Percentiles rank a stretch among this genome's conserved stretches.
Conservation (phyloP, 2,797 vertebrate species). For the Syngnathus rostellatus region DNA sequence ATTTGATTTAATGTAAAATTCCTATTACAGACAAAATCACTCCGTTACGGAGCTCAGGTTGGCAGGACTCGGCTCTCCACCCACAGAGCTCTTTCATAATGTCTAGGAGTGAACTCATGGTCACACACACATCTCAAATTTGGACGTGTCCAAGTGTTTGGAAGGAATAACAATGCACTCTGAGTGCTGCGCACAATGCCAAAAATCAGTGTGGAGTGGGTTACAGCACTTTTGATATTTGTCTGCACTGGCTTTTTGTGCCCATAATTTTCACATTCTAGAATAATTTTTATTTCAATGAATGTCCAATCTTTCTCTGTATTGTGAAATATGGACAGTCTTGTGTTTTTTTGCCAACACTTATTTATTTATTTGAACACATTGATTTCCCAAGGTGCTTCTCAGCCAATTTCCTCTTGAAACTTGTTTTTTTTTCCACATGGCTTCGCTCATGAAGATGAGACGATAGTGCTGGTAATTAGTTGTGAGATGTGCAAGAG, state of each 20-base stretch:
- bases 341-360: no score
- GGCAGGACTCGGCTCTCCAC: slow-evolving; percentile 18
- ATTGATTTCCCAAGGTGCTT: slow-evolving; percentile 2
- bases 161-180: no score
- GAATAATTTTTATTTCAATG: no score
- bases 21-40: no score
- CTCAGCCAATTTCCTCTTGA: background rate
- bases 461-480: slow-evolving; percentile 42
- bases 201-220: no score
- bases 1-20: background rate
- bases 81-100: slow-evolving; percentile 40
- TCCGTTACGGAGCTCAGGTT: no score
- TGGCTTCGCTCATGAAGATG: slow-evolving; percentile 27
- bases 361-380: background rate
- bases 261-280: no score
- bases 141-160: slow-evolving; percentile 20
- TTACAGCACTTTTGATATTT: no score
- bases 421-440: background rate
- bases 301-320: no score
- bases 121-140: slow-evolving; percentile 21
- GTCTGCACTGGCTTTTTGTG: no score
- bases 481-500: slow-evolving; percentile 23
- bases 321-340: no score
- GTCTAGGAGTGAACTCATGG: slow-evolving; percentile 9
- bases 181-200: no score